These are phyloP conservation scores for Drosophila ananassae DNA, from an alignment of 1,140 invertebrate species.

Conservation along the genomic window DNA sequence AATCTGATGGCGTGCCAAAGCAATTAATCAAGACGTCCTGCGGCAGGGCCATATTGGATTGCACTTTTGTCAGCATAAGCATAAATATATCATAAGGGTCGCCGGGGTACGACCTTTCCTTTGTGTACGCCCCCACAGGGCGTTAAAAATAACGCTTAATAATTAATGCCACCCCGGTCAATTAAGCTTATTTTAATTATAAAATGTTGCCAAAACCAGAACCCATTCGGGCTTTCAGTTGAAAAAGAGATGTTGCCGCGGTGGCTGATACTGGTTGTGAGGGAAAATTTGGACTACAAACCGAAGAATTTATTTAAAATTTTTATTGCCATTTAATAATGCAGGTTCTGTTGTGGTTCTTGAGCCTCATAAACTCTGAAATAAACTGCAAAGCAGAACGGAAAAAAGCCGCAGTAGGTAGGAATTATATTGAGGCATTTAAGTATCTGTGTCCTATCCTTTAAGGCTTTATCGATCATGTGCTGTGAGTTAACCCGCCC, in stretches of 20 bases:
- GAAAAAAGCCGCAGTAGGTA: slow-evolving; percentile 58
- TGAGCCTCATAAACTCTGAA: slow-evolving; percentile 14
- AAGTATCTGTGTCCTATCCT: background rate
- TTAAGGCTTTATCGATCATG: slow-evolving; percentile 44
- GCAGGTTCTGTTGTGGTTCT: slow-evolving; percentile 19
- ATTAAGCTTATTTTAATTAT: slow-evolving; percentile 53
- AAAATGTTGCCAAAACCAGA: slow-evolving; percentile 20
- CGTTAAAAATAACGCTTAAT: slow-evolving; percentile 44
- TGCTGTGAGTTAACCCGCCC: slow-evolving; percentile 60
- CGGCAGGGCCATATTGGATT: slow-evolving; percentile 24
- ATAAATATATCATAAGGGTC: slow-evolving; percentile 7
- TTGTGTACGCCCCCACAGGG: slow-evolving; percentile 8
- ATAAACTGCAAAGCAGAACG: slow-evolving; percentile 30
- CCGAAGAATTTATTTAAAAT: background rate
- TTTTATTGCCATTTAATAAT: background rate
- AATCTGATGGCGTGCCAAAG: slow-evolving; percentile 66
- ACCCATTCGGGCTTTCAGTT: slow-evolving; percentile 13
- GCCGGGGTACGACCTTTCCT: slow-evolving; percentile 8
- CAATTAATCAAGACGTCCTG: slow-evolving; percentile 74
- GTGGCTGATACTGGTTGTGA: slow-evolving; percentile 4
- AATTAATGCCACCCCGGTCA: slow-evolving; percentile 29
- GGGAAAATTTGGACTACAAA: background rate
- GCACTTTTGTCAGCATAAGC: slow-evolving; percentile 31
- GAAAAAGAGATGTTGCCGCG: slow-evolving; percentile 9
- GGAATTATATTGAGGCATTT: too few relatives aligned